Conservation (phyloP, 2,113 vertebrate species). For the Uria aalge region DNA sequence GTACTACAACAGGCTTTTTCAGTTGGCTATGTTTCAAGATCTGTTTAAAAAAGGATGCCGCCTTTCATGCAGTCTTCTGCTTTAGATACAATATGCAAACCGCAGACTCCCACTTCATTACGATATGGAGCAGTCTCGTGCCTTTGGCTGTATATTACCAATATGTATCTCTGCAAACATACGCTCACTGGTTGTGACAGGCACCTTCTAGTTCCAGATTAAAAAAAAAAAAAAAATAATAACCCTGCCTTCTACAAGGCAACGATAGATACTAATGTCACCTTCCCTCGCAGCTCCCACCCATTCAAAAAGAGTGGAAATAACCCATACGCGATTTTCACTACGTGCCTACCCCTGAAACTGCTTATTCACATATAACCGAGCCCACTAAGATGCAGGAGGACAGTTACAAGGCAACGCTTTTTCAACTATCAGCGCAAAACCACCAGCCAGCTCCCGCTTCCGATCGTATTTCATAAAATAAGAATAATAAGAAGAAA, state of each 20-base stretch:
- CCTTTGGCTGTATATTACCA: neutral
- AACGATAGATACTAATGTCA: neutral
- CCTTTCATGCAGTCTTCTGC: neutral
- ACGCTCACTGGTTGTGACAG: accelerated
- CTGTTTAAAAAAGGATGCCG: neutral
- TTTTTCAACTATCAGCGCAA: neutral
- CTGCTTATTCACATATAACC: neutral
- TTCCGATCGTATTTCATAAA: accelerated
- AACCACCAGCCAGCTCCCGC: neutral
- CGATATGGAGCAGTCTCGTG: neutral
- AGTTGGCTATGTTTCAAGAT: neutral
- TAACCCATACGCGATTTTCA: neutral
- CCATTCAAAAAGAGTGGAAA: neutral
- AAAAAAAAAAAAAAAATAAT: neutral
- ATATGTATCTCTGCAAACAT: neutral
- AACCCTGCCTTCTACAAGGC: neutral
- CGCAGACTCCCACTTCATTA: neutral
- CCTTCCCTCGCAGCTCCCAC: neutral
- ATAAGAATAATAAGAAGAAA: neutral
- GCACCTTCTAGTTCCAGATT: neutral
- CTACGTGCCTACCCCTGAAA: neutral
- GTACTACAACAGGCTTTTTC: neutral
- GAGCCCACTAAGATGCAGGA: neutral
- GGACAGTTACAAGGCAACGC: neutral
- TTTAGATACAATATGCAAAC: neutral